Conservation (phyloP, 1,140 invertebrate species). For the Notospermus geniculatus region DNA sequence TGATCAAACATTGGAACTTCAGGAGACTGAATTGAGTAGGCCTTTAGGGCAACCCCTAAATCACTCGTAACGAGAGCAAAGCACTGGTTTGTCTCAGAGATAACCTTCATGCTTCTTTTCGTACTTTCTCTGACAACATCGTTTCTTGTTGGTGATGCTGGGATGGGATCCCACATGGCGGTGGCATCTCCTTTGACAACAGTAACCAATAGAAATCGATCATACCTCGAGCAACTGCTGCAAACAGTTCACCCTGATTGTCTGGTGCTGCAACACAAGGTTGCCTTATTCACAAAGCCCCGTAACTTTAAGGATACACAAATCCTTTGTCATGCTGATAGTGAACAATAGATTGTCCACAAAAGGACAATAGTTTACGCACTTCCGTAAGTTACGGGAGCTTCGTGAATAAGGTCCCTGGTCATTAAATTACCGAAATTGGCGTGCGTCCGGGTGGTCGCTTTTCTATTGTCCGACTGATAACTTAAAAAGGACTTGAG, state of each 20-base stretch:
- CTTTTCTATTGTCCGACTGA: no score
- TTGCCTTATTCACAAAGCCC: no score
- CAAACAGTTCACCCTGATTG: neutral
- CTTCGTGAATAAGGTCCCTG: no score
- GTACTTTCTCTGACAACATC: conserved; percentile 17
- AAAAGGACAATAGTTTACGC: no score
- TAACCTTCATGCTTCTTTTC: conserved; percentile 11
- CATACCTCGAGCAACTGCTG: neutral
- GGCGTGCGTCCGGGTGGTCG: no score
- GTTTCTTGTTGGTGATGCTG: conserved; percentile 13
- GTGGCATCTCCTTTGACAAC: neutral
- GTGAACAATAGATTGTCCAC: no score
- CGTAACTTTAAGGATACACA: no score
- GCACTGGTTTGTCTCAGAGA: conserved; percentile 10
- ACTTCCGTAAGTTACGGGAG: no score
- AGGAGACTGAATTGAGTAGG: conserved; percentile 21
- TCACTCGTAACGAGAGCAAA: conserved; percentile 19
- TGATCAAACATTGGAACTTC: conserved; percentile 16
- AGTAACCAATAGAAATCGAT: neutral
- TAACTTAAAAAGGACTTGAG: no score
- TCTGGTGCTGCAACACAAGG: neutral
- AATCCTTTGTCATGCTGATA: no score
- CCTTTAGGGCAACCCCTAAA: conserved; percentile 20
- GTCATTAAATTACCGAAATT: no score
- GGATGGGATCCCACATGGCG: conserved; percentile 13